Evolutionary conservation across 2,113 vertebrate genomes (phyloP).

Genomic region (Cololabis saira): DNA sequence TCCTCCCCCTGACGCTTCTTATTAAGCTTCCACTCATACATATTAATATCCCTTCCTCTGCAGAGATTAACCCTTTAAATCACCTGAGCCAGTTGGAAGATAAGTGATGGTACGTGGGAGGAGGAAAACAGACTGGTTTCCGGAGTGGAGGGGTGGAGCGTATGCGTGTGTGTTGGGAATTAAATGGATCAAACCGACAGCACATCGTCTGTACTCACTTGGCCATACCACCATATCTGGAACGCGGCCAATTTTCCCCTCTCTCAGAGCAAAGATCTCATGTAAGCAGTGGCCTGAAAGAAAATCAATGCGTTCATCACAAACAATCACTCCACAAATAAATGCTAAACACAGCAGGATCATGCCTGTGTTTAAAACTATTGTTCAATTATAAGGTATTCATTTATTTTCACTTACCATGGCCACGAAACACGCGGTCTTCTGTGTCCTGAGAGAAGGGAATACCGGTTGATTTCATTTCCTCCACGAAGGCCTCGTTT

Average conservation of each 20-base stretch:
- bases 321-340: neutral
- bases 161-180: too few species aligned
- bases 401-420: constrained; percentile 83
- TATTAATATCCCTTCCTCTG: constrained; percentile 74
- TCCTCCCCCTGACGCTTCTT: constrained; percentile 69
- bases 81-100: constrained; percentile 33
- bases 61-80: constrained; percentile 77
- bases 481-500: constrained; percentile 91
- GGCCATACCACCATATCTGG: constrained; percentile 98
- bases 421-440: constrained; percentile 93
- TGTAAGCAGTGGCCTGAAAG: constrained; percentile 94
- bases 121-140: constrained; percentile 19
- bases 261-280: constrained; percentile 95
- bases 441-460: constrained; percentile 91
- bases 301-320: constrained; percentile 8
- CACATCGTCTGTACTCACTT: constrained; percentile 81
- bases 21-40: constrained; percentile 80
- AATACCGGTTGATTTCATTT: constrained; percentile 88
- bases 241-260: constrained; percentile 92
- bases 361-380: too few species aligned
- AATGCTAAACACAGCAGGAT: too few species aligned
- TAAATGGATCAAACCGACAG: neutral
- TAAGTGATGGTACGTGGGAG: constrained; percentile 32
- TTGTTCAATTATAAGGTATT: too few species aligned
- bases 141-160: neutral